A percentile compares a stretch with the other conserved stretches of the same genome.
Evolutionary conservation across 2,888 invertebrate species (phyloP).

Genomic region (Cryptus viduatorius): DNA sequence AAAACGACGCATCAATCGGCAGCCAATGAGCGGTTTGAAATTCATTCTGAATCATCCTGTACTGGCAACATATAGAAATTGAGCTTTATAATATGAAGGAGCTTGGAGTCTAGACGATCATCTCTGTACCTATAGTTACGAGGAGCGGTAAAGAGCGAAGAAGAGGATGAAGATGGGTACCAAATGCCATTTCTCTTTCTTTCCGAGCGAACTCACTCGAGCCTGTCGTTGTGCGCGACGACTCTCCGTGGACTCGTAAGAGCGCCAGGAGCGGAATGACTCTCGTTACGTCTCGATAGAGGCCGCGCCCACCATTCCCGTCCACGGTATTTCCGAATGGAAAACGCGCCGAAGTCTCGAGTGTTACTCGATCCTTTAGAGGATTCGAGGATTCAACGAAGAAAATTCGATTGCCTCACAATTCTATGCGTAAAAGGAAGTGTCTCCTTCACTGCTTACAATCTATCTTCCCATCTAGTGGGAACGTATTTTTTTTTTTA

Average conservation of each 20-base stretch:
- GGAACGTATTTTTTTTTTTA: not conserved
- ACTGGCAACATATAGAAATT: not conserved
- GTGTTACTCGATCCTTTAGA: slow-evolving; percentile 60
- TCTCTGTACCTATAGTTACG: slow-evolving; percentile 24
- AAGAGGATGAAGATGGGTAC: slow-evolving; percentile 25
- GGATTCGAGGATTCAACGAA: slow-evolving; percentile 38
- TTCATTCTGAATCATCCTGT: not conserved
- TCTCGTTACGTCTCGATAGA: slow-evolving; percentile 56
- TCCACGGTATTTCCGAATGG: slow-evolving; percentile 16
- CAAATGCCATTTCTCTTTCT: slow-evolving; percentile 35
- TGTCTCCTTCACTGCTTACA: not conserved
- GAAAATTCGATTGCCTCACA: slow-evolving; percentile 15
- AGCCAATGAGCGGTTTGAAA: not conserved
- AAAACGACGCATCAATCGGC: not conserved
- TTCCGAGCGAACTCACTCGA: slow-evolving; percentile 41
- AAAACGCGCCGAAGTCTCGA: slow-evolving; percentile 56
- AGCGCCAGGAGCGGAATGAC: slow-evolving; percentile 60
- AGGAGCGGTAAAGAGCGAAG: slow-evolving; percentile 38
- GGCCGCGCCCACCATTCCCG: not conserved
- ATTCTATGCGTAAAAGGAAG: slow-evolving; percentile 34
- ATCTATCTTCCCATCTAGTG: slow-evolving; percentile 2
- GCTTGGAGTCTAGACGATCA: slow-evolving; percentile 43
- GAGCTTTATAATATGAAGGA: not conserved
- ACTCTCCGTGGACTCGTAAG: slow-evolving; percentile 59
- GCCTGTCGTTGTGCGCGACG: slow-evolving; percentile 54